Evolutionary conservation across 2,888 invertebrate genomes (phyloP), one percentile per base, ranked within the genome.

Genomic region (Smittia aterrima): DNA sequence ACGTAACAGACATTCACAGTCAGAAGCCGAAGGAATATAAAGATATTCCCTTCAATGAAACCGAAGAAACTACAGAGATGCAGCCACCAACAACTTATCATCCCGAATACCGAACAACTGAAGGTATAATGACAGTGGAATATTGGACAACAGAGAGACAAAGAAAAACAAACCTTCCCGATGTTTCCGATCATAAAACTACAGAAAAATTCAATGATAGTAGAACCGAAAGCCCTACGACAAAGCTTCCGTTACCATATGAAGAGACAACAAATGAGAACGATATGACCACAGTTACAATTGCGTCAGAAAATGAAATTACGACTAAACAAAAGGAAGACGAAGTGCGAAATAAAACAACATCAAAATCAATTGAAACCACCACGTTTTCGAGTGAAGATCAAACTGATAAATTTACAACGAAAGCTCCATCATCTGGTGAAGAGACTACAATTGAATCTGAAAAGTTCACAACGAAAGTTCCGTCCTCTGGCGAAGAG

Each of bases 21-120:
- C 90, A 83, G 85, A 92, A 72, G 87, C 90, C 2, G 87, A 89
- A 78, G 90, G 90, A 54, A 89, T 89, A 78, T 92, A 92, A 81
- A 89, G 92, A 64, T 82, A 92, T 77, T 89, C 91, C 58, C 90
- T 3, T 47, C 22, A 18, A 58, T 20, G 88, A 66, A 89, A 89
- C 20, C 9, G 9, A 4, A 38, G 6, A 38, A 38, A 54, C 75
- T 47, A 41, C 70, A 27, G 73, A 38, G 24, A 32, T 27, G 9
- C 20, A 47, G 47, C 47, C 20, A 11, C 72, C 70, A 9, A 70
- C 71, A 64, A 75, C 75, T 25, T 32, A 6, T 9, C 32, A 32
- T 32, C 71, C 76, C 54, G 64, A 70, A 66, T 53, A 68, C 18
- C 16, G 16, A 47, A 58, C 75, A 9, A 75, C 25, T 62, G 20